Evolutionary conservation across 2,888 invertebrate genomes (phyloP).

Genomic region (Artemia sp.): DNA sequence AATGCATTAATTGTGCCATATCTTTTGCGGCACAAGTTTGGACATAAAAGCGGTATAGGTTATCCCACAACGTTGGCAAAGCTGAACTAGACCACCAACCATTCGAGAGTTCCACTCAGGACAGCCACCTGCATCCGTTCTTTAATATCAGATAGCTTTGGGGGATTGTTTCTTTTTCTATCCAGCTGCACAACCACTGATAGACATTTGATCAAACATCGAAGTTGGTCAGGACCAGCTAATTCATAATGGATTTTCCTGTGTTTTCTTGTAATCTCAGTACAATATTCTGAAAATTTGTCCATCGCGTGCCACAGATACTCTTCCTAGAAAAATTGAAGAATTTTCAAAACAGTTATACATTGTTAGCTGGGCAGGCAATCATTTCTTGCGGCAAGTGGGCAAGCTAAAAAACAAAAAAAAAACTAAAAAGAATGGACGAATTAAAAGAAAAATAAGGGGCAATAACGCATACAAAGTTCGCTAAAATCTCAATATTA

Average conservation of each 20-base stretch:
- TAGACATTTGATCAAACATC: neutral
- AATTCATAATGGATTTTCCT: neutral
- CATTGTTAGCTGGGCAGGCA: too few relatives aligned
- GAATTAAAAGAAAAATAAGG: too few relatives aligned
- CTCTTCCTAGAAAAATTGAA: neutral
- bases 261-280: neutral
- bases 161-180: neutral
- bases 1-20: neutral
- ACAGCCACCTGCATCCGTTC: constrained; percentile 4
- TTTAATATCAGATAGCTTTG: neutral
- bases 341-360: neutral
- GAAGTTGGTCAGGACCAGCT: constrained; percentile 8
- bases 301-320: constrained; percentile 7
- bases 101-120: neutral
- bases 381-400: too few relatives aligned
- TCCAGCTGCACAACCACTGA: constrained; percentile 6
- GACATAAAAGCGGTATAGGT: neutral
- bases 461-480: too few relatives aligned
- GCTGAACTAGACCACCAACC: neutral
- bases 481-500: too few relatives aligned
- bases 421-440: too few relatives aligned
- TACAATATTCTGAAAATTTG: neutral
- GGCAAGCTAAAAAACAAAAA: too few relatives aligned
- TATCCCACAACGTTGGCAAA: neutral
- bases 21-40: neutral